Evolutionary conservation across 2,113 vertebrate species (phyloP), one percentile per base, ranked within the genome.

Genomic region (Fulica atra): DNA sequence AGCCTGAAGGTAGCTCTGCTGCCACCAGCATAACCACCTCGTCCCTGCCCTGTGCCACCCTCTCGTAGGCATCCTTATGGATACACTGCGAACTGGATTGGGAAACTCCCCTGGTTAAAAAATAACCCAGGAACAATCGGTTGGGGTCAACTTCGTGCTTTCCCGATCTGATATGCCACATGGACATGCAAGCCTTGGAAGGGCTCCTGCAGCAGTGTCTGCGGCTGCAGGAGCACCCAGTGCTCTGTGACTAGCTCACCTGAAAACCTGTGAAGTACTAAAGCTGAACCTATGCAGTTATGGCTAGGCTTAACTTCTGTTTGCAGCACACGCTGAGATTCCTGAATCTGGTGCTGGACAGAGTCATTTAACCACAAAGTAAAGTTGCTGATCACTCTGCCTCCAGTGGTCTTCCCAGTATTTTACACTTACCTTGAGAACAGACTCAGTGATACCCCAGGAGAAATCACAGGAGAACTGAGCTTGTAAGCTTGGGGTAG

Each of bases 401-500:
- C 46, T 50, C 28, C 36, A 79, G 28, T 0, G 0, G 33, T 48
- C 44, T 29, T 48, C n/a, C 46, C 15, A 8, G 4, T 23, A 29
- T 33, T 48, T 68, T 56, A 11, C 6, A 24, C 97, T 98, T 97
- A 99, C 99, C 98, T 99, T 99, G 42, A 99, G 96, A 35, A 98
- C 98, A 33, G 99, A 98, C 70, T 99, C 99, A 0, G 99, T 98
- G 79, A 99, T 92, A 6, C 99, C 99, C 99, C 99, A 99, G 70
- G 99, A 98, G 96, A 99, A 99, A 84, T 98, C 96, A 84, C 99
- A 99, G 80, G 99, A 98, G 91, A 99, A 99, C 53, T 97, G 98
- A 14, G 98, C 98, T 68, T 95, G 94, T 40, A 98, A 78, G 28
- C 96, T 91, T 38, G 69, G 70, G 5, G 89, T 95, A 23, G 97